Evolutionary conservation across 2,113 vertebrate species (phyloP), one percentile per base, ranked within the genome.

Genomic region (Nansenia antarctica): DNA sequence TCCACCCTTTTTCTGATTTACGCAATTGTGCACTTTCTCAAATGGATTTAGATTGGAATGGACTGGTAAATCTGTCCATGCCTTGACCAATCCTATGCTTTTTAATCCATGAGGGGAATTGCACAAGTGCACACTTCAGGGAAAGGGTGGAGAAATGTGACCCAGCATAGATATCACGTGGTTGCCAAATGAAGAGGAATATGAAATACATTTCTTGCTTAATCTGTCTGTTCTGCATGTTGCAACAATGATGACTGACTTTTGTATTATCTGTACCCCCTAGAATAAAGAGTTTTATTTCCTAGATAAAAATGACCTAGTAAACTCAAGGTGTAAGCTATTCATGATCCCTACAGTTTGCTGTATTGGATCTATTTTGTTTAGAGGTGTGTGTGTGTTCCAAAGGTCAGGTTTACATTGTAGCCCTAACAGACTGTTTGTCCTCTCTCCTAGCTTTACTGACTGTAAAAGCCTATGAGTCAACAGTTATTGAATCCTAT

Each of bases 371-470:
- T 49, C 5, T 5, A 8, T n/a, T 49, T 5, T 49, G 18, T 49
- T 26, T 26, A 22, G 20, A 55, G 12, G 53, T 27, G 22, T 26
- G 52, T 54, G 52, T 54, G 53, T 55, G 45, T 49, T 49, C n/a
- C 45, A 49, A 49, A 49, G 45, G 45, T 1, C 15, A 29, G 49
- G 5, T 75, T 77, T 68, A 68, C 69, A 57, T 57, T 57, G 3
- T 27, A 2, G 24, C 5, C 54, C 52, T 27, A 22, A n/a, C n/a
- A n/a, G 14, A 62, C 61, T 62, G 53, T 68, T 77, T 62, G 42
- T 58, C 8, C n/a, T n/a, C n/a, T n/a, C n/a, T n/a, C n/a, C n/a
- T n/a, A n/a, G n/a, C n/a, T n/a, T n/a, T n/a, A n/a, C n/a, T n/a
- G n/a, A n/a, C n/a, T n/a, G n/a, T 14, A 37, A 49, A 20, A 20